A percentile compares a stretch with the other conserved stretches of the same genome.
Evolutionary conservation across 2,113 vertebrate species (phyloP).

Genomic region (Hippocampus guttulatus): DNA sequence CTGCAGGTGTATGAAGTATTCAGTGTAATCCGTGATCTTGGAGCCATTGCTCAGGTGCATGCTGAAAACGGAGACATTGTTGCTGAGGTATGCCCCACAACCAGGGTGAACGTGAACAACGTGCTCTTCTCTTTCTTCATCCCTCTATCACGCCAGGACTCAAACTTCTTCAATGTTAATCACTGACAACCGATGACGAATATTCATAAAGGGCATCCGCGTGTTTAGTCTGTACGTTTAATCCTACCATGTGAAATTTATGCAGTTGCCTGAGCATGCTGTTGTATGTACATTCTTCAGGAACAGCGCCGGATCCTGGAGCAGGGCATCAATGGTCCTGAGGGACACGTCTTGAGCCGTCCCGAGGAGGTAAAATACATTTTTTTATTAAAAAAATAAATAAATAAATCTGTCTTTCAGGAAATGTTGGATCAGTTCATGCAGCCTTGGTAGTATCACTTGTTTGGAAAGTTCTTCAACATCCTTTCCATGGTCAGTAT

Average conservation of each 20-base stretch:
- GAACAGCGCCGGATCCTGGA: conserved; percentile 92
- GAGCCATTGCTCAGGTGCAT: conserved; percentile 93
- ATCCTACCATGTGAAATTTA: conserved; percentile 18
- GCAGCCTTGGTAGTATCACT: neutral
- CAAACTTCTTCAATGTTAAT: conserved; percentile 2
- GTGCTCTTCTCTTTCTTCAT: no score
- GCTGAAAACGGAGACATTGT: conserved; percentile 97
- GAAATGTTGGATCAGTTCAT: neutral
- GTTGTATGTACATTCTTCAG: conserved; percentile 56
- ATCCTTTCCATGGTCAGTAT: neutral
- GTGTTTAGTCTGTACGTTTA: conserved; percentile 4
- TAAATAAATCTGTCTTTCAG: no score
- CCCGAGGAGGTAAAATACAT: conserved; percentile 85
- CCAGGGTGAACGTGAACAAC: neutral
- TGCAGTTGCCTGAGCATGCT: conserved; percentile 21
- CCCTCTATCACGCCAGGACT: neutral
- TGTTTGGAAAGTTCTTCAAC: neutral
- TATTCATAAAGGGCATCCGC: conserved; percentile 10
- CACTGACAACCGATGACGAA: conserved; percentile 34
- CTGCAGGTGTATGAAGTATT: conserved; percentile 93
- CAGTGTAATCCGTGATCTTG: conserved; percentile 92
- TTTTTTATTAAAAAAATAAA: neutral
- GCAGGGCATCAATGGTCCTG: conserved; percentile 94
- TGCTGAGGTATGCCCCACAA: conserved; percentile 78
- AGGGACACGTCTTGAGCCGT: conserved; percentile 91